Evolutionary conservation across 1,140 invertebrate species (phyloP).

Genomic region (Drosophila kepulauana): DNA sequence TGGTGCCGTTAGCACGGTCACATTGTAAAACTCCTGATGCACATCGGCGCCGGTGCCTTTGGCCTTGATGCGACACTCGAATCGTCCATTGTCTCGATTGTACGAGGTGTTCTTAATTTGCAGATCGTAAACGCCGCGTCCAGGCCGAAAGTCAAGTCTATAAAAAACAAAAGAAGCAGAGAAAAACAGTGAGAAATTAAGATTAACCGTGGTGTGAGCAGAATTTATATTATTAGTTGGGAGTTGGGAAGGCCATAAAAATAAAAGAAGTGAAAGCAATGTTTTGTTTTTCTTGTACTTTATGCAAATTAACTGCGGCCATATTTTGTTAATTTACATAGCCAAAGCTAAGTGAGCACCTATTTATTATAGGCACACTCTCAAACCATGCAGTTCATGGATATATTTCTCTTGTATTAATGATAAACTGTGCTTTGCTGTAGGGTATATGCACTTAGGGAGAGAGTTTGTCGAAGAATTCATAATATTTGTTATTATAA

Average conservation of each 20-base stretch:
- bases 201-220: neutral
- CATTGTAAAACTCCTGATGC: slow-evolving; percentile 92
- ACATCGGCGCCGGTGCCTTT: slow-evolving; percentile 93
- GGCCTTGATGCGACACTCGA: slow-evolving; percentile 95
- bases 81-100: slow-evolving; percentile 95
- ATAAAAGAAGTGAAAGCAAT: slow-evolving; percentile 24
- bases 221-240: slow-evolving; percentile 38
- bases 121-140: slow-evolving; percentile 94
- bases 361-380: slow-evolving; percentile 19
- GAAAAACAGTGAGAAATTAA: slow-evolving; percentile 14
- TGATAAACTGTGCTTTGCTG: neutral
- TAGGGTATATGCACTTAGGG: neutral
- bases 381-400: neutral
- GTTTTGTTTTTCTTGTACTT: slow-evolving; percentile 53
- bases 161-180: slow-evolving; percentile 57
- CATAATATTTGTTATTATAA: neutral
- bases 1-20: slow-evolving; percentile 95
- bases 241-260: slow-evolving; percentile 5
- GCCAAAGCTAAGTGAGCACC: slow-evolving; percentile 16
- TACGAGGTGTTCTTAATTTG: slow-evolving; percentile 94
- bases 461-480: neutral
- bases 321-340: slow-evolving; percentile 67
- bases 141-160: slow-evolving; percentile 91
- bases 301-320: slow-evolving; percentile 73
- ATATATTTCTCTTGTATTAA: slow-evolving; percentile 27